Conservation (phyloP, 2,888 invertebrate species). For the Tetrapedia diversipes region DNA sequence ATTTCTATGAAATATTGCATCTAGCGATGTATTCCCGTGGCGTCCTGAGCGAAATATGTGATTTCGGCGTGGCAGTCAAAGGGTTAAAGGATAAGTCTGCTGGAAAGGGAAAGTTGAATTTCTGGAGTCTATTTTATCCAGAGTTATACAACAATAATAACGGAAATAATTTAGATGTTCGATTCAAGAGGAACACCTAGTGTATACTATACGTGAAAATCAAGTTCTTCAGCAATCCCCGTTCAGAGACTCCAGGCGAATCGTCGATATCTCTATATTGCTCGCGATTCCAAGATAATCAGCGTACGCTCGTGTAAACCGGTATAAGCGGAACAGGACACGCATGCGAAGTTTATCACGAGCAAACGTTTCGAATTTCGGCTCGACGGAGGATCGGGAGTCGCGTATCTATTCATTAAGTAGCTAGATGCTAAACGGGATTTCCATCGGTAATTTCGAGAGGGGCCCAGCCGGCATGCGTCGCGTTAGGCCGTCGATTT, state of each 20-base stretch:
- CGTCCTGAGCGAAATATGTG: no score
- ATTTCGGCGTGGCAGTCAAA: no score
- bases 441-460: conserved; percentile 79
- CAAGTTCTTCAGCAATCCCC: not conserved
- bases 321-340: not conserved
- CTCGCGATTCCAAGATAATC: conserved; percentile 22
- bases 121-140: no score
- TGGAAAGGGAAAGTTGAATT: no score
- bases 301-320: conserved; percentile 22
- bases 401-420: conserved; percentile 78
- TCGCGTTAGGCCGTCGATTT: conserved; percentile 70
- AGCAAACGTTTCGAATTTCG: conserved; percentile 71
- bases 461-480: conserved; percentile 59
- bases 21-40: no score
- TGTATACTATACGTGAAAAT: no score
- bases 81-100: no score
- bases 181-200: no score
- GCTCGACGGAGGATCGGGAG: conserved; percentile 59
- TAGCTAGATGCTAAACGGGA: conserved; percentile 75
- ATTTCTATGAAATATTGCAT: no score
- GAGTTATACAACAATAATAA: no score
- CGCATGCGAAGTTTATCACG: conserved; percentile 58
- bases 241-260: not conserved
- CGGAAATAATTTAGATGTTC: no score
- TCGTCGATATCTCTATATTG: conserved; percentile 1